phyloP scores from a whole-genome alignment of 2,797 vertebrate species.

The Sarcoramphus papa region DNA sequence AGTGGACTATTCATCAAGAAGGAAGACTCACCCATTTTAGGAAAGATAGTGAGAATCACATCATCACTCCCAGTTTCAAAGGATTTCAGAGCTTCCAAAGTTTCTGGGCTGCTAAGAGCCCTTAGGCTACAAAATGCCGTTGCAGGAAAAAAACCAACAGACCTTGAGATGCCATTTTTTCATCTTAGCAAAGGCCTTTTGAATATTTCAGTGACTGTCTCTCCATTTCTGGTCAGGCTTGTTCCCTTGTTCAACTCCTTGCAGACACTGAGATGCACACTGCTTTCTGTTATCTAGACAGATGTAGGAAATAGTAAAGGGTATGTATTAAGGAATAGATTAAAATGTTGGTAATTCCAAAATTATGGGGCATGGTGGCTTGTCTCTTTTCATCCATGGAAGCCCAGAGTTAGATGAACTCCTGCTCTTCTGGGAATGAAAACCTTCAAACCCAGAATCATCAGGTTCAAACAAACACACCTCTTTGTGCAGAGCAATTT shows the following conservation, averaged over 20 bases:
- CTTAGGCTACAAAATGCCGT: conserved; percentile 54
- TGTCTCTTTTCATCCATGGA: not conserved
- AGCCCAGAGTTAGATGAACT: not conserved
- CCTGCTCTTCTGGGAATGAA: not conserved
- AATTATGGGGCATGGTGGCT: not conserved
- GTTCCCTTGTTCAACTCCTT: not conserved
- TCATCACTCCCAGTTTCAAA: conserved; percentile 65
- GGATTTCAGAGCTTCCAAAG: conserved; percentile 41
- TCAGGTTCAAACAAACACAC: not conserved
- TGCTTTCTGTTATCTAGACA: not conserved
- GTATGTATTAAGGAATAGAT: not conserved
- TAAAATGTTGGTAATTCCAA: not conserved
- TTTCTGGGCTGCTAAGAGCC: conserved; percentile 26
- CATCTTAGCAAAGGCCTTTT: conserved; percentile 24
- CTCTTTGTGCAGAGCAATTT: not conserved
- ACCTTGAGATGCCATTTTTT: conserved; percentile 46
- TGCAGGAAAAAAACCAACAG: not conserved
- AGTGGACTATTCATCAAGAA: not conserved
- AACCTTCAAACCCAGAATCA: not conserved
- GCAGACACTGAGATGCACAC: not conserved
- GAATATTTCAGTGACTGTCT: not conserved
- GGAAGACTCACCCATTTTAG: conserved; percentile 70
- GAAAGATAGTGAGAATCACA: conserved; percentile 71
- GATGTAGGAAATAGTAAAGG: not conserved
- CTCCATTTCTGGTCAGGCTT: not conserved